Evolutionary conservation across 1,140 invertebrate species (phyloP), one percentile per base, ranked within the genome.

Genomic region (Chironomus tepperi): DNA sequence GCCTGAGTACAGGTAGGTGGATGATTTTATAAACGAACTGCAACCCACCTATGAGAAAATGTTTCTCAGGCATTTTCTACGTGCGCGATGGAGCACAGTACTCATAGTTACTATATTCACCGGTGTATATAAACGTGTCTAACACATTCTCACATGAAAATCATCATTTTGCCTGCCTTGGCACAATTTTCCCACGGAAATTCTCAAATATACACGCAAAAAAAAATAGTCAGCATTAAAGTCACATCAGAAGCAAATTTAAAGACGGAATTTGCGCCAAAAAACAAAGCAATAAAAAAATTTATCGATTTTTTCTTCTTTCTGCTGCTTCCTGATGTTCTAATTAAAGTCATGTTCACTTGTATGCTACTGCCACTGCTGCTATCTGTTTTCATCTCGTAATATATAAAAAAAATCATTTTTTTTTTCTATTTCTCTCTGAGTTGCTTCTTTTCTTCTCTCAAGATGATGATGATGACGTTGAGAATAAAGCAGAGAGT

Each of bases 31-130:
- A 70, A 12, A 57, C 47, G 47, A 57, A 57, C 65, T 70, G 65
- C 65, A 21, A 57, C 65, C 65, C 65, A 70, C 65, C 65, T 70
- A 70, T 70, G 65, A 70, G 65, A 70, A 70, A 70, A 70, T 70
- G 16, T 70, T 21, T 21, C 65, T 70, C 65, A 70, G 47, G 47
- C 47, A 57, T 57, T 57, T 57, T 57, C 47, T 57, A 70, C 65
- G 65, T 70, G 65, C 16, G 47, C 47, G 47, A 12, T 57, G n/a
- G 12, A 57, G 12, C 47, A 57, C 12, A 57, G 47, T 57, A 57
- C 12, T 34, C 24, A 34, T 34, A 34, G 24, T 34, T 34, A 34
- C 24, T 34, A n/a, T n/a, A n/a, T n/a, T n/a, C n/a, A 34, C 24
- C 24, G 24, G 24, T 34, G 24, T 34, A 34, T 34, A 34, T 34